phyloP scores from a whole-genome alignment of 2,888 invertebrate species.

The Rhimphoctona megacephalus region DNA sequence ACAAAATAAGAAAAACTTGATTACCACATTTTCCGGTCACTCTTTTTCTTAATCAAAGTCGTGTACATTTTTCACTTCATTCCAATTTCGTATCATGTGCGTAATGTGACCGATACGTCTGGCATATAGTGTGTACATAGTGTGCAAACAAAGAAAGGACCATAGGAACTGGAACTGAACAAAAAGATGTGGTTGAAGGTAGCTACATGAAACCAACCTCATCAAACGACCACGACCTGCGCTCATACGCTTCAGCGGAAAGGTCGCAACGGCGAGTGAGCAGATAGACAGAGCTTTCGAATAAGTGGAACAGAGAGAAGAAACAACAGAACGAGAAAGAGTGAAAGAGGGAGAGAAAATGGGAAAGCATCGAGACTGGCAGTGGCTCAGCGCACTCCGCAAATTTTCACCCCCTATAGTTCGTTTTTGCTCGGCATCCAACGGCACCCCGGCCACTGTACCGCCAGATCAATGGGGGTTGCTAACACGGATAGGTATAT shows the following conservation, averaged over 20 bases:
- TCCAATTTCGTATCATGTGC: constrained; percentile 13
- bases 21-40: neutral
- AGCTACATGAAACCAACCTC: constrained; percentile 52
- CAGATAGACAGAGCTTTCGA: constrained; percentile 48
- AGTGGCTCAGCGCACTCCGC: constrained; percentile 80
- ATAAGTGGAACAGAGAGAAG: constrained; percentile 41
- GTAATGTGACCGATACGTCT: neutral
- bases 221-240: constrained; percentile 53
- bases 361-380: constrained; percentile 62
- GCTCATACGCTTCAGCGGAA: constrained; percentile 47
- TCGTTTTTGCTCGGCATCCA: constrained; percentile 82
- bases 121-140: neutral
- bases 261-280: constrained; percentile 59
- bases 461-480: constrained; percentile 84
- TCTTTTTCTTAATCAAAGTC: neutral
- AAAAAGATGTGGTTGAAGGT: constrained; percentile 49
- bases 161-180: constrained; percentile 24
- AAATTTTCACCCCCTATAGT: constrained; percentile 79
- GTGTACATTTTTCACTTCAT: constrained; percentile 11
- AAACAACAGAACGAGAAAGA: constrained; percentile 23
- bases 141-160: constrained; percentile 29
- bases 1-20: neutral
- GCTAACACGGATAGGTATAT: constrained; percentile 84
- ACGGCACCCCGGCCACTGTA: constrained; percentile 68
- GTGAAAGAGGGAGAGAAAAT: constrained; percentile 40